Conservation (phyloP, 2,888 invertebrate species). For the Lithodes maja region DNA sequence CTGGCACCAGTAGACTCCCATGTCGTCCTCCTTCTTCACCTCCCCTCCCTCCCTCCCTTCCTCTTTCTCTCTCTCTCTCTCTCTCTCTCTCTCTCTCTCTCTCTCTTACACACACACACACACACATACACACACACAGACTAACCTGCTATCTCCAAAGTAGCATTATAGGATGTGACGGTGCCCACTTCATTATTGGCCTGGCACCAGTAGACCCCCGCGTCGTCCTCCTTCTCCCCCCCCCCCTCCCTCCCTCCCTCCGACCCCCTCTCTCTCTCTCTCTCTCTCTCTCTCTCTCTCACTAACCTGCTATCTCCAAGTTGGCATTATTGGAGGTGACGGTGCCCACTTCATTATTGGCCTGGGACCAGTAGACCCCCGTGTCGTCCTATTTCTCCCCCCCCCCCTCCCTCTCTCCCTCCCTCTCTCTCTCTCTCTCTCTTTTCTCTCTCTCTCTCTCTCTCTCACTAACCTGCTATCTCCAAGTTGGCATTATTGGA, state of each 20-base stretch:
- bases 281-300: neutral
- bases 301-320: no score
- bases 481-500: no score
- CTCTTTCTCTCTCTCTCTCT: conserved; percentile 21
- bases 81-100: neutral
- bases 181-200: no score
- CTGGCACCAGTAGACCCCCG: neutral
- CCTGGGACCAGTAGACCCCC: neutral
- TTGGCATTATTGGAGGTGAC: no score
- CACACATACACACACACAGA: neutral
- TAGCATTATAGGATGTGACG: no score
- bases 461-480: no score
- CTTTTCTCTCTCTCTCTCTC: neutral
- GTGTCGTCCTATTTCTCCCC: neutral
- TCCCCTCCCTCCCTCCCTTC: conserved; percentile 3
- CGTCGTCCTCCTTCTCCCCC: neutral
- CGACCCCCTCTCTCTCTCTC: neutral
- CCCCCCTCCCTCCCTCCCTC: neutral
- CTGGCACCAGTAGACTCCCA: neutral
- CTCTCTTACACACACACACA: no score
- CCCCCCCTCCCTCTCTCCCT: neutral
- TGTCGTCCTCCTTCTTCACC: neutral
- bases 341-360: no score
- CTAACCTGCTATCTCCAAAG: neutral
- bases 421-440: neutral